Conservation (phyloP, 2,113 vertebrate species). For the Epinephelus fuscoguttatus region DNA sequence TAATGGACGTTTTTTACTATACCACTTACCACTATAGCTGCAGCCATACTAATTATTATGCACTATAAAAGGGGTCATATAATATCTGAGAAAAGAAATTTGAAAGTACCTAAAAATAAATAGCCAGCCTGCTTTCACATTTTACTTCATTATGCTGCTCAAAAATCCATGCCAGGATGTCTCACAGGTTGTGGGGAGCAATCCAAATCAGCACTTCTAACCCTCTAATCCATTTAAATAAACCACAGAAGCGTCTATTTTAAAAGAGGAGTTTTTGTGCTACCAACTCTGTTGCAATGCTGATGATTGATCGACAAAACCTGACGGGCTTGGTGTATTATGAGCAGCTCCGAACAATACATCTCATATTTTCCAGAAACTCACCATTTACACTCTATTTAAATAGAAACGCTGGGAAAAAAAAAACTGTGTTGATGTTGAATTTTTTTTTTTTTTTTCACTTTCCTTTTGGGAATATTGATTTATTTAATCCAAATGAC, state of each 20-base stretch:
- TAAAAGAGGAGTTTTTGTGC: conserved; percentile 33
- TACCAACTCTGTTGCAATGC: conserved; percentile 43
- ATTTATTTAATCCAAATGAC: conserved; percentile 78
- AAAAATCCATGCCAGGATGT: conserved; percentile 62
- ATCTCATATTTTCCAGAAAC: conserved; percentile 30
- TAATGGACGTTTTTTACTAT: background rate
- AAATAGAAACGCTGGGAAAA: conserved; percentile 36
- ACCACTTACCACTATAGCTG: background rate
- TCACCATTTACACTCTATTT: conserved; percentile 30
- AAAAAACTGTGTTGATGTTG: conserved; percentile 31
- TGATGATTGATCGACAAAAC: conserved; percentile 43
- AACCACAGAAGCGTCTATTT: conserved; percentile 61
- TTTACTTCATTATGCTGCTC: conserved; percentile 48
- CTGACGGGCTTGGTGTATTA: conserved; percentile 1
- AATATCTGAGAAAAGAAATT: conserved; percentile 7
- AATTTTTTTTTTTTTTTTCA: conserved; percentile 29
- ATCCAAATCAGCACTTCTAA: conserved; percentile 68
- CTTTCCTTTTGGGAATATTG: conserved; percentile 66
- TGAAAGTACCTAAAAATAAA: conserved; percentile 32
- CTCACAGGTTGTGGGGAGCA: conserved; percentile 63
- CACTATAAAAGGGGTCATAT: background rate
- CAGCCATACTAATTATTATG: background rate
- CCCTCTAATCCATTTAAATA: conserved; percentile 73
- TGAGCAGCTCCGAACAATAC: conserved; percentile 6
- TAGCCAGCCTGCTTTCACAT: conserved; percentile 62